Evolutionary conservation across 2,888 invertebrate genomes (phyloP).

Genomic region (Sabatieria punctata): DNA sequence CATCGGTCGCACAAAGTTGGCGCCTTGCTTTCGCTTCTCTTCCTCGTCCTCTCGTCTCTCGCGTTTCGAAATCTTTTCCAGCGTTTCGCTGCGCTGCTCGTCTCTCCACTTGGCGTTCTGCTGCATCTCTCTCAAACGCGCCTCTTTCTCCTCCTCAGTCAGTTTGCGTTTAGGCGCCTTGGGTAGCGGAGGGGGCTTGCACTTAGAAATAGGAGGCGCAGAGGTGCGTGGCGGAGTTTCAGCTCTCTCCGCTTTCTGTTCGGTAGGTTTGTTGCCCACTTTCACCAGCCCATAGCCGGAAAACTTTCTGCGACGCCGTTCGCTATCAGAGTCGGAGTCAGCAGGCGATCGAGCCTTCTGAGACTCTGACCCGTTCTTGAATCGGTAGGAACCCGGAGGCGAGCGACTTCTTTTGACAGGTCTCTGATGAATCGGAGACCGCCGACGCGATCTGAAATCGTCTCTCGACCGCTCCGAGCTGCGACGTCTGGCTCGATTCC

Average conservation of each 20-base stretch:
- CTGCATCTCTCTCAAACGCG: conserved; percentile 59
- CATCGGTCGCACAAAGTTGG: conserved; percentile 42
- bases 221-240: neutral
- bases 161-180: neutral
- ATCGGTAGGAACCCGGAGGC: too few species aligned
- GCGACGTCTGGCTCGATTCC: too few species aligned
- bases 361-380: too few species aligned
- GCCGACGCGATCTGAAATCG: too few species aligned
- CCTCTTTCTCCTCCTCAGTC: conserved; percentile 45
- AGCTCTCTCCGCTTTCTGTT: neutral
- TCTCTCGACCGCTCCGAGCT: too few species aligned
- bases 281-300: conserved; percentile 1
- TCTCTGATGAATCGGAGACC: too few species aligned
- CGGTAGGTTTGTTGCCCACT: neutral
- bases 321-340: neutral
- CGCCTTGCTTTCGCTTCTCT: conserved; percentile 20
- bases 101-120: conserved; percentile 49
- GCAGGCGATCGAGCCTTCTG: too few species aligned
- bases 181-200: neutral
- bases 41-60: conserved; percentile 31
- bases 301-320: neutral
- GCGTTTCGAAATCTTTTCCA: conserved; percentile 31
- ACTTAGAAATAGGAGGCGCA: neutral
- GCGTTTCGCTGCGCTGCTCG: conserved; percentile 33
- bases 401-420: too few species aligned